Evolutionary conservation across 1,140 invertebrate genomes (phyloP).

Genomic region (Drosophila santomea): DNA sequence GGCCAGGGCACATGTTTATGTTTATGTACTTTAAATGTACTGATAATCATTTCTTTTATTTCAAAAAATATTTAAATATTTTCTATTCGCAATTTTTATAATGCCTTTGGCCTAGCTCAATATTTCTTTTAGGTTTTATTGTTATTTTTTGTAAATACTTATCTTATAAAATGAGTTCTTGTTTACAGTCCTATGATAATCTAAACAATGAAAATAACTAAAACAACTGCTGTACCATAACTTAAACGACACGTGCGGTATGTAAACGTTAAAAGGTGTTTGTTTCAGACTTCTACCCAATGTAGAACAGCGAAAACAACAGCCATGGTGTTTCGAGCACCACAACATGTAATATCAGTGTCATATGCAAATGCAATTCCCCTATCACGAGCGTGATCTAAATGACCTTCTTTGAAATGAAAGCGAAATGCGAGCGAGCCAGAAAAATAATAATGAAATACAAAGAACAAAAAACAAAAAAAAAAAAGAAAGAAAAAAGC

Average conservation of each 20-base stretch:
- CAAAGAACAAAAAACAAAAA: background rate
- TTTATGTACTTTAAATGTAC: no score
- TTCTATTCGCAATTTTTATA: background rate
- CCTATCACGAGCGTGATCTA: constrained; percentile 69
- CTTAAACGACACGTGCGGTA: constrained; percentile 61
- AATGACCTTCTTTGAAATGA: constrained; percentile 65
- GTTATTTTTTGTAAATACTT: constrained; percentile 61
- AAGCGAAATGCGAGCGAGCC: constrained; percentile 39
- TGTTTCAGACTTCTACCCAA: constrained; percentile 60
- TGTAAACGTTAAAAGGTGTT: constrained; percentile 58
- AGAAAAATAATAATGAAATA: constrained; percentile 17
- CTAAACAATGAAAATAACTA: constrained; percentile 55
- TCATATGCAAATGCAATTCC: constrained; percentile 67
- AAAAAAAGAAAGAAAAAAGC: background rate
- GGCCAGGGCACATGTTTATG: background rate
- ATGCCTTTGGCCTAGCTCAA: background rate
- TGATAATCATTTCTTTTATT: background rate
- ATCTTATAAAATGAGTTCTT: constrained; percentile 38
- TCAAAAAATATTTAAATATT: background rate
- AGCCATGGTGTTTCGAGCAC: constrained; percentile 15
- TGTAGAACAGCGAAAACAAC: constrained; percentile 38
- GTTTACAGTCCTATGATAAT: constrained; percentile 54
- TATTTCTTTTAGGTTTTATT: background rate
- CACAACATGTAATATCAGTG: constrained; percentile 50
- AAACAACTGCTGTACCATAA: constrained; percentile 57